Conservation (phyloP, 2,888 invertebrate genomes). For the Itoplectis maculator region DNA sequence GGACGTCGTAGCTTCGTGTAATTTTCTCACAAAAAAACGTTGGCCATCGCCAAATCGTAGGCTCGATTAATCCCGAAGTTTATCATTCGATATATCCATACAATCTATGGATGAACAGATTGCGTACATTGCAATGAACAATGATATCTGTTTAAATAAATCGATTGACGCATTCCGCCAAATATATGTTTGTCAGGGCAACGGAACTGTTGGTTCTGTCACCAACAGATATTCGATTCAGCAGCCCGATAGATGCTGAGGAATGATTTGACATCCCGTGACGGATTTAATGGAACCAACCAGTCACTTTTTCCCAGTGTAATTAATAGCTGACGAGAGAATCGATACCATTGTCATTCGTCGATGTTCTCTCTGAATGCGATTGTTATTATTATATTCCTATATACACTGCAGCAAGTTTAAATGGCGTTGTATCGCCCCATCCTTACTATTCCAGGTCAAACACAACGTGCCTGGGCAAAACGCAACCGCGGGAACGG, state of each 20-base stretch:
- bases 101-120: no score
- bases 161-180: no score
- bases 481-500: constrained; percentile 16
- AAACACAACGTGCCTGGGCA: constrained; percentile 22
- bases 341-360: constrained; percentile 25
- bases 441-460: constrained; percentile 1
- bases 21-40: constrained; percentile 4
- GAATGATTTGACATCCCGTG: no score
- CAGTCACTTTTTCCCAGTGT: neutral
- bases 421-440: neutral
- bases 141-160: no score
- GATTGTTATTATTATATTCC: constrained; percentile 8
- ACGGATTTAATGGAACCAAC: neutral
- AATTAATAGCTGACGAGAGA: constrained; percentile 31
- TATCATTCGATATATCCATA: no score
- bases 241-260: no score
- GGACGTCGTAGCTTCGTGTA: neutral
- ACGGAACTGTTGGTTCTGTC: no score
- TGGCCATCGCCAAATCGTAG: constrained; percentile 16
- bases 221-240: no score
- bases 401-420: constrained; percentile 14
- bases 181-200: no score
- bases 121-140: no score
- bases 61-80: neutral
- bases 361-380: neutral